Conservation (phyloP, 2,888 invertebrate species). For the Erannis defoliaria region DNA sequence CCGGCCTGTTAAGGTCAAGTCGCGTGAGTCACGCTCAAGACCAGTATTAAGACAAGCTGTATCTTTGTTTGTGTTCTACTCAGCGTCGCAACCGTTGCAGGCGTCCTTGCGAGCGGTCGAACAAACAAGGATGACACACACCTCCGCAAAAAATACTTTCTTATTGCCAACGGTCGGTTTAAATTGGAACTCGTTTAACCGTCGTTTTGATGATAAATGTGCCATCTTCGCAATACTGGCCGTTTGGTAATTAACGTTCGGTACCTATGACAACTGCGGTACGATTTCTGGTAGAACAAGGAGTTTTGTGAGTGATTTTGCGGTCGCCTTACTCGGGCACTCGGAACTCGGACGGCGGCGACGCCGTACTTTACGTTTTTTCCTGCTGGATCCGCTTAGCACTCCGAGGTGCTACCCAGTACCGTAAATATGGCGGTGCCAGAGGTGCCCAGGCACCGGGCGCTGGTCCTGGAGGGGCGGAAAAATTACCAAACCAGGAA, state of each 20-base stretch:
- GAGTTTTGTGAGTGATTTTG: no score
- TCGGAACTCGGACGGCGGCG: no score
- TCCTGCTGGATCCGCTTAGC: no score
- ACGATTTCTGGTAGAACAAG: not conserved
- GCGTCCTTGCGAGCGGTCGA: conserved; percentile 60
- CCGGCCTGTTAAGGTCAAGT: not conserved
- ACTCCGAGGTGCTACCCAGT: no score
- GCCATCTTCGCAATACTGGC: conserved; percentile 1
- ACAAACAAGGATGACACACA: conserved; percentile 63
- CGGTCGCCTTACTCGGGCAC: no score
- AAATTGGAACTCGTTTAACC: conserved; percentile 67
- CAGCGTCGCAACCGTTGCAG: conserved; percentile 49
- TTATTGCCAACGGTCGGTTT: conserved; percentile 47
- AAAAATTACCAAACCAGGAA: no score
- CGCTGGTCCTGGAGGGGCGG: no score
- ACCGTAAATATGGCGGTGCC: no score
- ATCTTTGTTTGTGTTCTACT: conserved; percentile 1
- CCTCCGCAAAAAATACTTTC: conserved; percentile 60
- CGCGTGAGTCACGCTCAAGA: not conserved
- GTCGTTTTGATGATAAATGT: conserved; percentile 50
- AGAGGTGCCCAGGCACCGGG: no score
- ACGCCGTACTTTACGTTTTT: no score
- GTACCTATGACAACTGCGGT: not conserved
- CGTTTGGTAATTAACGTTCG: conserved; percentile 5
- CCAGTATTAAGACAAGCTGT: not conserved